Evolutionary conservation across 2,888 invertebrate genomes (phyloP), one percentile per base, ranked within the genome.

Genomic region (Pammene aurita): DNA sequence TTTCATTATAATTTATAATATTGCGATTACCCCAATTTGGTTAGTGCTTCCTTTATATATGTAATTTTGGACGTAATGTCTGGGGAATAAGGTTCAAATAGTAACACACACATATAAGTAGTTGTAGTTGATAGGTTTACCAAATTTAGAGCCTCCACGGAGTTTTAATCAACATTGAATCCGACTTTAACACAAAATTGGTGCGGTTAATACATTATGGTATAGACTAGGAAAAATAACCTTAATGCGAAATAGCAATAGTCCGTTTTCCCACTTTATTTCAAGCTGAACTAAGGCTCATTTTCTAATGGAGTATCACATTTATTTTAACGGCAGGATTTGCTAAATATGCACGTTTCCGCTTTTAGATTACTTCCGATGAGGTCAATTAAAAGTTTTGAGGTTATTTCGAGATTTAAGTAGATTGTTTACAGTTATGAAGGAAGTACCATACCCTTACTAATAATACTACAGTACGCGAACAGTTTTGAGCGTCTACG

Each of bases 161-260:
- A 67, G 64, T 71, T 74, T 76, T 74, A 76, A 77, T 77, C 75
- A 75, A 75, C 71, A 71, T 75, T 75, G 74, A 72, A 76, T 74
- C 75, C 73, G 56, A 67, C 61, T 64, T 69, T 68, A 42, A 70
- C 63, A 57, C 63, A 71, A 70, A 71, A 73, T 46, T 42, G 41
- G 63, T 54, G 38, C 38, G 62, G 52, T 66, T 16, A 61, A 41
- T 42, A 48, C 44, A 52, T 61, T 56, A 14, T 5, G 13, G 18
- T 11, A 26, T 11, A 1, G 11, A 18, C 5, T 44, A 14, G 46
- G 5, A 1, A 46, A 46, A 48, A 10, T 2, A 16, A 16, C 11
- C 44, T 4, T 48, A 16, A 48, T 16, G 4, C 2, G 14, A 16
- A 48, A 14, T 16, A 2, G 16, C 0, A 16, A 48, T 10, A 16